Percentiles rank a stretch among this genome's conserved stretches.
phyloP scores from a whole-genome alignment of 2,888 invertebrate species.

The Hedychridium roseum region DNA sequence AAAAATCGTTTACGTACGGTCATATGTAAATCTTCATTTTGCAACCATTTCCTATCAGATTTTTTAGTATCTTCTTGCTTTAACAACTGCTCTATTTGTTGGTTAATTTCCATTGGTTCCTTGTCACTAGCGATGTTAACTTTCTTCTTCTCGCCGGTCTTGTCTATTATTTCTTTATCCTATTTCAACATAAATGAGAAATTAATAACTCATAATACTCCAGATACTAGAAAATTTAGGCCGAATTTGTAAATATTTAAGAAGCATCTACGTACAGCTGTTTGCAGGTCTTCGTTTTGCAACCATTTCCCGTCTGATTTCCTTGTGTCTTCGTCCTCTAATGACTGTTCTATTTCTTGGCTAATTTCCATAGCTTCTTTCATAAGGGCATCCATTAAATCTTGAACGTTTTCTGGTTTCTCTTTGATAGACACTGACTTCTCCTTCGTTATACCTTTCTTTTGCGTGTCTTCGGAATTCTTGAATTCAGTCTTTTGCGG shows the following conservation, averaged over 20 bases:
- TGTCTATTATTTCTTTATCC: conserved; percentile 39
- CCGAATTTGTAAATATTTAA: conserved; percentile 3
- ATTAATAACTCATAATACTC: neutral
- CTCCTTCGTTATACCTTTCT: neutral
- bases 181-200: conserved; percentile 11
- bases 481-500: neutral
- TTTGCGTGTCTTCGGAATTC: neutral
- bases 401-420: conserved; percentile 55
- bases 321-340: conserved; percentile 49
- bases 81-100: conserved; percentile 40
- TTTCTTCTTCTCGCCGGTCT: conserved; percentile 44
- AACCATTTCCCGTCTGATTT: conserved; percentile 54
- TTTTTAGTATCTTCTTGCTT: conserved; percentile 51
- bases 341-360: conserved; percentile 40
- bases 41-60: conserved; percentile 52
- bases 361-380: conserved; percentile 62
- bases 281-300: conserved; percentile 42
- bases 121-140: conserved; percentile 40
- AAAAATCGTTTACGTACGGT: conserved; percentile 13
- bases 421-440: no score
- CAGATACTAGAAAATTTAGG: neutral
- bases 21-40: conserved; percentile 40
- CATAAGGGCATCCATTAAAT: conserved; percentile 65
- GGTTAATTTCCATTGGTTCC: conserved; percentile 60
- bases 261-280: conserved; percentile 14